Evolutionary conservation across 2,113 vertebrate species (phyloP), one percentile per base, ranked within the genome.

Genomic region (Gallinago jamesoni): DNA sequence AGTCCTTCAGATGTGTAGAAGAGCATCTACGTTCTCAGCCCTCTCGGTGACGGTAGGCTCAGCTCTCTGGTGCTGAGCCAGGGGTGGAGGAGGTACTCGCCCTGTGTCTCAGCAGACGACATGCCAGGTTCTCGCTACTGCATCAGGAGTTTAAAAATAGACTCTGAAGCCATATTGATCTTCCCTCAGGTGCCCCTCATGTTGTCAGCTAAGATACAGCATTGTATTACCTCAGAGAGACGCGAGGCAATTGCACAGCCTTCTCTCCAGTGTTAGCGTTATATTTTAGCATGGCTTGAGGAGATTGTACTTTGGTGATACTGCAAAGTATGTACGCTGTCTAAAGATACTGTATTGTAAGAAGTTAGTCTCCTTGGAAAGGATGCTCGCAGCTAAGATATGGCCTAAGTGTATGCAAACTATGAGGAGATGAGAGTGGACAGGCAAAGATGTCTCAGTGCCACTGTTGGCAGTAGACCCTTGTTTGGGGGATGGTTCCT

Each of bases 201-300:
- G 80, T 96, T 90, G 72, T 96, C 83, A 83, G 82, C 91, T 84
- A 76, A 79, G 91, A 74, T 94, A 93, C 85, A 79, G 95, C 85
- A 28, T 94, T 90, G 73, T 94, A 90, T 96, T 96, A 96, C 96
- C 96, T 96, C 96, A 96, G 93, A 95, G 95, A 94, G 88, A 90
- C 3, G 5, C 1, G 2, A 69, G 87, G 93, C 23, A 0, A 35
- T 55, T 3, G 17, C 74, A 48, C 89, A 57, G 86, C 84, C 79
- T 94, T 88, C 82, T 93, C 88, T 97, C 94, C 93, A 77, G 91
- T 85, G 93, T 80, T 90, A 89, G 83, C 33, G 0, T 78, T 91
- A 56, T 89, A 83, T 96, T 97, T 93, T 95, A 96, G 96, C 96
- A 96, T 97, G 96, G 93, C 95, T 97, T 97, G 74, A 96, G 89